A percentile compares a stretch with the other conserved stretches of the same genome.
Evolutionary conservation across 2,888 invertebrate species (phyloP).

Genomic region (Cheilosia vulpina): DNA sequence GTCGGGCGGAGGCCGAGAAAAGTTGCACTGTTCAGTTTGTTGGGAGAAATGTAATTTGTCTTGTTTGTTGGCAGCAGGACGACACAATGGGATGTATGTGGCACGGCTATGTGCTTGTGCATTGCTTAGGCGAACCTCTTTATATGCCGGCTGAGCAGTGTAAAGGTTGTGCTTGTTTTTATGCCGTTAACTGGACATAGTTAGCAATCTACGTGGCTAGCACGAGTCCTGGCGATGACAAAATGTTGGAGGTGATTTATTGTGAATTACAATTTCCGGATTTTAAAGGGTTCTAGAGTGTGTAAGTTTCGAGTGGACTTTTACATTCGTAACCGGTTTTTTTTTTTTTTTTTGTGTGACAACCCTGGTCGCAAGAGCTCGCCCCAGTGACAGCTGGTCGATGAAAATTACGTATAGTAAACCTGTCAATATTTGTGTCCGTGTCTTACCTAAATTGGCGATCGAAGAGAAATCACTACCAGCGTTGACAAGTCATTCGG

Average conservation of each 20-base stretch:
- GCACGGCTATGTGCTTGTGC: conserved; percentile 13
- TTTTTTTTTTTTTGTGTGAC: no score
- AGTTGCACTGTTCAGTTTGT: conserved; percentile 55
- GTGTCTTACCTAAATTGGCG: no score
- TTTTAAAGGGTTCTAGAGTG: neutral
- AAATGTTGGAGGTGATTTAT: conserved; percentile 63
- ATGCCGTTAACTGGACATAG: conserved; percentile 56
- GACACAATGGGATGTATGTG: neutral
- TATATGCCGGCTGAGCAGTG: conserved; percentile 50
- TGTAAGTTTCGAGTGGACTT: neutral
- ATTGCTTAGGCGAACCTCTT: conserved; percentile 54
- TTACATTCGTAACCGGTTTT: neutral
- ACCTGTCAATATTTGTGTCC: no score
- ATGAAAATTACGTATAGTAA: no score
- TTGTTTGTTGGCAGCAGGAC: conserved; percentile 65
- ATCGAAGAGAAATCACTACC: no score
- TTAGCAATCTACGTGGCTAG: conserved; percentile 66
- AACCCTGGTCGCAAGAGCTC: no score
- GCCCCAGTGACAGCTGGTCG: no score
- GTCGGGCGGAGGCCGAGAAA: conserved; percentile 15
- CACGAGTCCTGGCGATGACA: conserved; percentile 65
- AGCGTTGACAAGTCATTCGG: no score
- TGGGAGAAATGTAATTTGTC: conserved; percentile 72
- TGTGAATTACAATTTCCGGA: conserved; percentile 53
- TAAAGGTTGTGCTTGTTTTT: conserved; percentile 39